phyloP scores from a whole-genome alignment of 2,888 invertebrate genomes.

The Cephus nigrinus region DNA sequence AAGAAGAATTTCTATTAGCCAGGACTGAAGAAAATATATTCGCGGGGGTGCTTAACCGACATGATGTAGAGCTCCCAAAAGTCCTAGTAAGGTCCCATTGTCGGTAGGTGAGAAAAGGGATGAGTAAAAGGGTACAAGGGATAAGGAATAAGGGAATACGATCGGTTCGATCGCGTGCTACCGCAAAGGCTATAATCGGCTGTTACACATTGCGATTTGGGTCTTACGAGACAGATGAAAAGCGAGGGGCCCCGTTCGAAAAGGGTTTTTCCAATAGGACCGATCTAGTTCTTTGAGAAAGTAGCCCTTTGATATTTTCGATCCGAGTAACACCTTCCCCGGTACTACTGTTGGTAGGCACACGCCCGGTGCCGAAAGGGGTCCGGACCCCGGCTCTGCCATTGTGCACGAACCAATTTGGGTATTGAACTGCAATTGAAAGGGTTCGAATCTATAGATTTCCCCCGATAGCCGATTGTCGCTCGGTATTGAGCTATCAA shows the following conservation, averaged over 20 bases:
- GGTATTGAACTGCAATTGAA: constrained; percentile 63
- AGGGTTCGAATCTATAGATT: constrained; percentile 49
- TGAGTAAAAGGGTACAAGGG: constrained; percentile 10
- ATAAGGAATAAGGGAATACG: constrained; percentile 15
- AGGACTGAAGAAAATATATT: too few relatives aligned
- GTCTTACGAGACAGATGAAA: constrained; percentile 3
- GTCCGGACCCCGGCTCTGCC: constrained; percentile 22
- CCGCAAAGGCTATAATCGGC: constrained; percentile 36
- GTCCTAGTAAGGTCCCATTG: background rate
- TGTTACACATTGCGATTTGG: constrained; percentile 24
- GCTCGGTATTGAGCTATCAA: constrained; percentile 62
- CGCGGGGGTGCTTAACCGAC: too few relatives aligned
- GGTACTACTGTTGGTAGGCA: constrained; percentile 28
- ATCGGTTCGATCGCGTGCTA: constrained; percentile 34
- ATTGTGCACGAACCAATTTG: constrained; percentile 58
- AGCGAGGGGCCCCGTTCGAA: background rate
- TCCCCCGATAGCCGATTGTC: constrained; percentile 57
- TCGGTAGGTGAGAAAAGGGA: constrained; percentile 1
- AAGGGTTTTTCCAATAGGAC: constrained; percentile 2
- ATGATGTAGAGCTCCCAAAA: constrained; percentile 18
- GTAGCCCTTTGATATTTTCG: constrained; percentile 34
- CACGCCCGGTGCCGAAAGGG: constrained; percentile 32
- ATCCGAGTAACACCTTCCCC: constrained; percentile 58
- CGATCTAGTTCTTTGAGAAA: constrained; percentile 38
- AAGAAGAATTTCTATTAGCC: too few relatives aligned